Evolutionary conservation across 1,140 invertebrate genomes (phyloP).

Genomic region (Drosophila micromelanica): DNA sequence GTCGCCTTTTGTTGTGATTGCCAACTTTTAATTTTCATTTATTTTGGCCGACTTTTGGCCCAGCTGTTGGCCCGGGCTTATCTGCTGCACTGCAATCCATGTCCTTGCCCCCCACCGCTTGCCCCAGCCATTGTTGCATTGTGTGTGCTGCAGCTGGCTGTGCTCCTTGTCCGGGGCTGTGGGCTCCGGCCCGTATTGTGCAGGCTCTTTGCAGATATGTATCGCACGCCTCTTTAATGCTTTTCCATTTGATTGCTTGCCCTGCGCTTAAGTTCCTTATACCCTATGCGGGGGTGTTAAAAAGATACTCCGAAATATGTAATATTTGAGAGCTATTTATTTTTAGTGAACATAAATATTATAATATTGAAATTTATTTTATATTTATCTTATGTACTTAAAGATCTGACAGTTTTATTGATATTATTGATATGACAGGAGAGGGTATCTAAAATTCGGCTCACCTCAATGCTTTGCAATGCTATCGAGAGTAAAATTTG

Average conservation of each 20-base stretch:
- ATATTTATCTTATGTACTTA: no score
- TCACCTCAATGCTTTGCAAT: background rate
- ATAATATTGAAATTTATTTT: no score
- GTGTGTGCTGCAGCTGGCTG: conserved; percentile 37
- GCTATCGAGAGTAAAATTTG: conserved; percentile 22
- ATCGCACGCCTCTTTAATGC: conserved; percentile 57
- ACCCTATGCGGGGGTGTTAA: background rate
- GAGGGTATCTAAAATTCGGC: background rate
- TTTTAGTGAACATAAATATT: no score
- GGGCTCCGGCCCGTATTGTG: conserved; percentile 47
- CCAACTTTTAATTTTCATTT: conserved; percentile 72
- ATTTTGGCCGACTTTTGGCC: conserved; percentile 57
- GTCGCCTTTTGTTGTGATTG: conserved; percentile 17
- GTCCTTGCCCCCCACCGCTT: conserved; percentile 5
- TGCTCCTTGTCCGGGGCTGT: conserved; percentile 3
- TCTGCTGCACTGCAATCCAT: conserved; percentile 25
- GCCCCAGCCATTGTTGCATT: conserved; percentile 22
- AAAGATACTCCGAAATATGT: background rate
- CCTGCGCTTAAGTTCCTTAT: background rate
- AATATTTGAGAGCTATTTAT: no score
- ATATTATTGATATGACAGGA: no score
- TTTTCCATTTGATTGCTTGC: conserved; percentile 62
- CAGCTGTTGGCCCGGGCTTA: conserved; percentile 45
- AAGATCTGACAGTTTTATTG: no score
- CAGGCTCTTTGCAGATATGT: conserved; percentile 44